These are phyloP conservation scores for Stegostoma tigrinum DNA, from an alignment of 2,113 vertebrate genomes.

Conservation along the genomic window DNA sequence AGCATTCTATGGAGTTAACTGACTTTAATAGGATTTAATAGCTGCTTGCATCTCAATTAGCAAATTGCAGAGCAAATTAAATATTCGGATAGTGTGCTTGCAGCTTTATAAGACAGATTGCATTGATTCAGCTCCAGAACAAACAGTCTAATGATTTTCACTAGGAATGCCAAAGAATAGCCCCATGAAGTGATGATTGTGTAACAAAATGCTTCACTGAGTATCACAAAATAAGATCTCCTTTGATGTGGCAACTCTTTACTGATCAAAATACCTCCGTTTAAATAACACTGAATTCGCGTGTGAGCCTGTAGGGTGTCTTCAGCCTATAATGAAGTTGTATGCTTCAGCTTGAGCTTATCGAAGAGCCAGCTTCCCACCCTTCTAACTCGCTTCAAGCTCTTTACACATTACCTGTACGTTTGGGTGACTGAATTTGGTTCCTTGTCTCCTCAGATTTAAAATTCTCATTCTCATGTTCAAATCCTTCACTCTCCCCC, in stretches of 20 bases:
- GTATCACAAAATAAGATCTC: not conserved
- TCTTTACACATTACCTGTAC: not conserved
- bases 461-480: not conserved
- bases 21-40: not conserved
- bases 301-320: not conserved
- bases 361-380: not conserved
- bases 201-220: not conserved
- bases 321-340: not conserved
- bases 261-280: not conserved
- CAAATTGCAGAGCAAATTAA: conserved; percentile 5
- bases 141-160: not conserved
- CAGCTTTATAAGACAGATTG: not conserved
- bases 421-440: not conserved
- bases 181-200: not conserved
- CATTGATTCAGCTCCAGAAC: not conserved
- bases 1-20: not conserved
- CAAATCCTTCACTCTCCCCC: not conserved
- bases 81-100: not conserved
- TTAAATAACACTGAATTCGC: not conserved
- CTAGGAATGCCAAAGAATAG: not conserved
- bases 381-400: not conserved
- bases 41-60: not conserved
- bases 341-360: not conserved
- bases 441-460: not conserved
- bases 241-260: not conserved